These are phyloP conservation scores for Drosophila birchii DNA, from an alignment of 2,888 invertebrate genomes.

Conservation along the genomic window DNA sequence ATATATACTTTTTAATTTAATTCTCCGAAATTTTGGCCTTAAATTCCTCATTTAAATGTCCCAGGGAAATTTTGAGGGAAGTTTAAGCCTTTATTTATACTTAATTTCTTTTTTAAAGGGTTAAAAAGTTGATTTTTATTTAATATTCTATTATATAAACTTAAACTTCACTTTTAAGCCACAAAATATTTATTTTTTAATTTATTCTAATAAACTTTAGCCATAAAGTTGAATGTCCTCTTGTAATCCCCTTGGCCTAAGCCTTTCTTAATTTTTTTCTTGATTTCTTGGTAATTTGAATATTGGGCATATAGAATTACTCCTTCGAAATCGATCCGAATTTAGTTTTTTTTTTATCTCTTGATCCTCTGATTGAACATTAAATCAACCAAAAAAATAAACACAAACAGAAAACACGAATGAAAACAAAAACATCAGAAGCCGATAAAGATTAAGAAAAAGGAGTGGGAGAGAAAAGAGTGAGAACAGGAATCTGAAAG, in stretches of 20 bases:
- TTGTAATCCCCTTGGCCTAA: neutral
- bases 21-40: too few species aligned
- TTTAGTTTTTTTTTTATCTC: constrained; percentile 3
- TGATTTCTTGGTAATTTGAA: constrained; percentile 8
- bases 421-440: constrained; percentile 13
- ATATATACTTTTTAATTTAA: too few species aligned
- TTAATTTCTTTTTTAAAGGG: too few species aligned
- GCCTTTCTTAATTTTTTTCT: neutral
- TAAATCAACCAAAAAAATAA: constrained; percentile 3
- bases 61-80: too few species aligned
- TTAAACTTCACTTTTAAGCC: too few species aligned
- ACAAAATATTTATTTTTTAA: neutral
- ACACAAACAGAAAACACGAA: neutral
- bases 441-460: constrained; percentile 13
- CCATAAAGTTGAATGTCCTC: constrained; percentile 1
- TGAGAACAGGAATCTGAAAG: constrained; percentile 1
- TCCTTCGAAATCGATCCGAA: neutral
- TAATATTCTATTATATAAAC: too few species aligned
- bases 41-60: too few species aligned
- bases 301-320: constrained; percentile 8
- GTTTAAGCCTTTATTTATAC: too few species aligned
- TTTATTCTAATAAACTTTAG: neutral
- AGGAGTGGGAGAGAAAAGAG: neutral
- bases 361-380: constrained; percentile 17
- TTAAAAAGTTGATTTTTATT: too few species aligned